These are phyloP conservation scores for Drosophila quinaria DNA, from an alignment of 2,888 invertebrate species.

Conservation along the genomic window DNA sequence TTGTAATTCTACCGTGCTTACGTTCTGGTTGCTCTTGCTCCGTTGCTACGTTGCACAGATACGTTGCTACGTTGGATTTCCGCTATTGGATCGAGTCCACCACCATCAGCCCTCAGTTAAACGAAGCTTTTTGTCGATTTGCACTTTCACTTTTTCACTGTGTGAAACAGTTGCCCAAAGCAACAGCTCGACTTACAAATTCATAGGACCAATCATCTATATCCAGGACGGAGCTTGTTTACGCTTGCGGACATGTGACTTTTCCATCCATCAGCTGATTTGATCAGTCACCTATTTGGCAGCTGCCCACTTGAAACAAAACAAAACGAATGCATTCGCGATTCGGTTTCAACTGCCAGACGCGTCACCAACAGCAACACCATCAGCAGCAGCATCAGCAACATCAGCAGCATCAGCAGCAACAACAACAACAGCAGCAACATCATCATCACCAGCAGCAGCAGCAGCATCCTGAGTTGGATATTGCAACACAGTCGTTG, in stretches of 20 bases:
- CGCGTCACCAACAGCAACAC: conserved; percentile 74
- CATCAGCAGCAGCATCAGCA: conserved; percentile 62
- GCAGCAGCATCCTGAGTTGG: conserved; percentile 62
- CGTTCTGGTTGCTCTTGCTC: conserved; percentile 84
- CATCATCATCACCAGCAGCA: conserved; percentile 53
- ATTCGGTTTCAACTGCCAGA: conserved; percentile 79
- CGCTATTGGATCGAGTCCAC: conserved; percentile 29
- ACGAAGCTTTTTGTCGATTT: conserved; percentile 54
- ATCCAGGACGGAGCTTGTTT: conserved; percentile 12
- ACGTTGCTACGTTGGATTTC: conserved; percentile 48
- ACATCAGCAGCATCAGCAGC: conserved; percentile 62
- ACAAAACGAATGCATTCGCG: conserved; percentile 83
- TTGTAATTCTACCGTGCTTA: conserved; percentile 86
- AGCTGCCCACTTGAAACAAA: conserved; percentile 44
- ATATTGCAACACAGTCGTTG: conserved; percentile 44
- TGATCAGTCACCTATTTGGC: conserved; percentile 37
- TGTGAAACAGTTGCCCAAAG: conserved; percentile 69
- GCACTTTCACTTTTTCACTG: conserved; percentile 82
- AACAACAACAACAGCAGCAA: conserved; percentile 46
- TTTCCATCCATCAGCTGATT: conserved; percentile 31
- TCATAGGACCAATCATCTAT: conserved; percentile 2
- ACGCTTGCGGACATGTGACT: conserved; percentile 47
- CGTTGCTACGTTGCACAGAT: conserved; percentile 84
- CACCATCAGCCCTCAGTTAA: conserved; percentile 17
- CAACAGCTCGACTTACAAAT: conserved; percentile 60